Percentiles rank a stretch among this genome's conserved stretches.
Conservation (phyloP, 2,888 invertebrate species). For the Drosophila suboccidentalis region DNA sequence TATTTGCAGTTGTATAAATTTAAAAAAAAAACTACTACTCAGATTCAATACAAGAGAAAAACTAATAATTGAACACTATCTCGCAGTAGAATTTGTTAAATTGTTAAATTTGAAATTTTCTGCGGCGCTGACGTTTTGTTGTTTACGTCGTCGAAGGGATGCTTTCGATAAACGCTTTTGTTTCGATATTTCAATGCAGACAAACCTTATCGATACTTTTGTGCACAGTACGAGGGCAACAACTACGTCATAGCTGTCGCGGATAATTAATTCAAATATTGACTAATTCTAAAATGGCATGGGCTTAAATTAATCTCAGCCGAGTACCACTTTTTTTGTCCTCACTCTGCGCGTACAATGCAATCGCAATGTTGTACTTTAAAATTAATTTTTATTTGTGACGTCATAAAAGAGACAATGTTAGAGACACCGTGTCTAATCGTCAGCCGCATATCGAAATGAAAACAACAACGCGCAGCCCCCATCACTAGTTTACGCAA, state of each 20-base stretch:
- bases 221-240: background rate
- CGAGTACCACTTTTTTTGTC: background rate
- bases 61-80: background rate
- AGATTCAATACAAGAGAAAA: background rate
- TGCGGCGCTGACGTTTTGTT: slow-evolving; percentile 14
- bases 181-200: background rate
- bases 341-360: background rate
- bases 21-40: slow-evolving; percentile 10
- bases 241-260: background rate
- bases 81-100: background rate
- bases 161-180: slow-evolving; percentile 6
- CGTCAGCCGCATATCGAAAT: slow-evolving; percentile 15
- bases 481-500: slow-evolving; percentile 29
- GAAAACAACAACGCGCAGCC: slow-evolving; percentile 1
- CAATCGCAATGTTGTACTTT: too few relatives aligned
- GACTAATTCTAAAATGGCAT: background rate
- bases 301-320: background rate
- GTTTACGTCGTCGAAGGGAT: slow-evolving; percentile 2
- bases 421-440: background rate
- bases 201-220: slow-evolving; percentile 17
- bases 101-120: slow-evolving; percentile 13
- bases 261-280: background rate
- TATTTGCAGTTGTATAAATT: slow-evolving; percentile 15
- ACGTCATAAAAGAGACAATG: background rate
- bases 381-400: background rate